phyloP scores from a whole-genome alignment of 2,888 invertebrate species.

The Pristionchus mayeri region DNA sequence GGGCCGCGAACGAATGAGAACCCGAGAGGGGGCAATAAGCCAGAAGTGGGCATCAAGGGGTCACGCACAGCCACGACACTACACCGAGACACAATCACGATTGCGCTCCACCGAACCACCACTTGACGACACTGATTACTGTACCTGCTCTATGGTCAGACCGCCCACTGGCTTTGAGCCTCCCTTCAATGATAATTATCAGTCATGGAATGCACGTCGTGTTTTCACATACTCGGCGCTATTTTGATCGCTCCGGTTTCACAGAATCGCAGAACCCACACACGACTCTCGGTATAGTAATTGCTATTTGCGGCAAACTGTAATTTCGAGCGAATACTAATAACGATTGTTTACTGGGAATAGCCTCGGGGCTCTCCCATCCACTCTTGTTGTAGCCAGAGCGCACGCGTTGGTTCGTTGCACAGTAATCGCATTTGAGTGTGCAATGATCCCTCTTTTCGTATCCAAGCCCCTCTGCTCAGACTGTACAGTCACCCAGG shows the following conservation, averaged over 20 bases:
- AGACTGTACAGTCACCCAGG: no score
- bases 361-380: neutral
- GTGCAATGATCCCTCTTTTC: no score
- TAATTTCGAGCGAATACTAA: neutral
- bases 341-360: neutral
- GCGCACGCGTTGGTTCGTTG: no score
- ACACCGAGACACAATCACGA: neutral
- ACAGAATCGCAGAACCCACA: no score
- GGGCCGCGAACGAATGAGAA: slow-evolving; percentile 7
- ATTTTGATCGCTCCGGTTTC: no score
- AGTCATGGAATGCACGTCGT: no score
- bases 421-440: slow-evolving; percentile 1
- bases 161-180: slow-evolving; percentile 33
- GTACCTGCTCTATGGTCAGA: slow-evolving; percentile 43
- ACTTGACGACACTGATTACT: neutral
- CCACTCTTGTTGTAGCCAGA: neutral
- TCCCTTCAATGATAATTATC: neutral
- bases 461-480: no score
- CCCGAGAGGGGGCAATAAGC: neutral
- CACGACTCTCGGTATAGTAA: no score
- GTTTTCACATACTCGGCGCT: neutral
- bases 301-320: neutral
- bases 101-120: no score
- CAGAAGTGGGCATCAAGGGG: neutral
- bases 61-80: neutral